A percentile compares a stretch with the other conserved stretches of the same genome.
Evolutionary conservation across 2,113 vertebrate genomes (phyloP).

Genomic region (Orycteropus afer): DNA sequence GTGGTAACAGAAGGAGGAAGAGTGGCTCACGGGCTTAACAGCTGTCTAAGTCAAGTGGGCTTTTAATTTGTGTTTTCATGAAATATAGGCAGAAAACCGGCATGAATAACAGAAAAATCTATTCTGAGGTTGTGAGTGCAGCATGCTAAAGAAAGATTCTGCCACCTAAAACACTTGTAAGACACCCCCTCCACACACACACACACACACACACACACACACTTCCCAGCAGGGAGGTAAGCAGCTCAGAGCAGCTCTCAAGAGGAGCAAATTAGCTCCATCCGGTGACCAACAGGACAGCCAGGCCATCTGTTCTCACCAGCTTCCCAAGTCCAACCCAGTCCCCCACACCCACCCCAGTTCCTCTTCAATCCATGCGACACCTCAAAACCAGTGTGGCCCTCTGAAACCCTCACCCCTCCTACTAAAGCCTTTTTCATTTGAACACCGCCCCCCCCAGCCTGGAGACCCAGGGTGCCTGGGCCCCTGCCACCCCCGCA

Average conservation of each 20-base stretch:
- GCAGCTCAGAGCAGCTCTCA: not conserved
- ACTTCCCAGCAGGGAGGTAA: not conserved
- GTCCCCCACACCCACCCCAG: not conserved
- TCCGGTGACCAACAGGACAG: not conserved
- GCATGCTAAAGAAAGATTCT: not conserved
- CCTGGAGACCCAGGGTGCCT: rapidly evolving
- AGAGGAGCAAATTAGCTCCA: not conserved
- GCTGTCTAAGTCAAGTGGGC: not conserved
- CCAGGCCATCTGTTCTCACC: not conserved
- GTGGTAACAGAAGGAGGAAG: not conserved
- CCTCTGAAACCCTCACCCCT: not conserved
- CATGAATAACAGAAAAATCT: not conserved
- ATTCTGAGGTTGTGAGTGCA: rapidly evolving
- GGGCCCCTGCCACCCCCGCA: not conserved
- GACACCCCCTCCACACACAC: not conserved
- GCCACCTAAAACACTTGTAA: not conserved
- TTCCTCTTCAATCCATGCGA: not conserved
- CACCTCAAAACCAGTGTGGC: too few species aligned
- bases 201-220: too few species aligned
- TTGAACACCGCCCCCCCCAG: not conserved
- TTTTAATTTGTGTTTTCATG: not conserved
- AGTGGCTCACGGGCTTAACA: too few species aligned
- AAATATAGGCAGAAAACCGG: not conserved
- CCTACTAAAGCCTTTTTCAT: not conserved
- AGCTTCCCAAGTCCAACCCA: too few species aligned